Evolutionary conservation across 2,888 invertebrate genomes (phyloP).

Genomic region (Brachypalpus laphriformis): DNA sequence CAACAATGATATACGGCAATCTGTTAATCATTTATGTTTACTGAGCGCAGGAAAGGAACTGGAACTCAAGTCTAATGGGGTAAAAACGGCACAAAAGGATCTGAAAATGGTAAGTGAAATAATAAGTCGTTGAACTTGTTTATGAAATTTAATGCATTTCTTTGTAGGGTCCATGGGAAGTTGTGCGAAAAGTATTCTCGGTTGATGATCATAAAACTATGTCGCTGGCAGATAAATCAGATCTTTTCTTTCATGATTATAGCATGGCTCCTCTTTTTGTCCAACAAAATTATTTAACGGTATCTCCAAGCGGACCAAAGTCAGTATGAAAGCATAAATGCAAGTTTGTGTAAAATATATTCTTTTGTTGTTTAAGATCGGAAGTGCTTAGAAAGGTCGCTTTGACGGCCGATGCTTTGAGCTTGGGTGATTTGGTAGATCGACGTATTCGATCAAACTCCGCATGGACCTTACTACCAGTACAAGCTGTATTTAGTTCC

Average conservation of each 20-base stretch:
- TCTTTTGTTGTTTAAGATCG: conserved; percentile 72
- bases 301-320: conserved; percentile 90
- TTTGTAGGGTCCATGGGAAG: conserved; percentile 95
- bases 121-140: background rate
- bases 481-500: conserved; percentile 94
- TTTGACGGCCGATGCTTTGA: conserved; percentile 93
- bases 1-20: conserved; percentile 96
- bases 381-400: conserved; percentile 88
- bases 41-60: conserved; percentile 86
- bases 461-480: conserved; percentile 94
- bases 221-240: conserved; percentile 91
- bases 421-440: conserved; percentile 93
- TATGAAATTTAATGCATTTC: background rate
- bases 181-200: conserved; percentile 93
- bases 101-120: conserved; percentile 86
- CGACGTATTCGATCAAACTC: conserved; percentile 90
- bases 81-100: conserved; percentile 89
- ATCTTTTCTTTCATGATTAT: conserved; percentile 98
- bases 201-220: conserved; percentile 90
- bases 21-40: conserved; percentile 94
- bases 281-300: conserved; percentile 96
- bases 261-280: conserved; percentile 97
- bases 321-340: conserved; percentile 83
- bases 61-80: conserved; percentile 82
- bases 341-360: background rate